Conservation (phyloP, 1,140 invertebrate species). For the Drosophila neocordata region DNA sequence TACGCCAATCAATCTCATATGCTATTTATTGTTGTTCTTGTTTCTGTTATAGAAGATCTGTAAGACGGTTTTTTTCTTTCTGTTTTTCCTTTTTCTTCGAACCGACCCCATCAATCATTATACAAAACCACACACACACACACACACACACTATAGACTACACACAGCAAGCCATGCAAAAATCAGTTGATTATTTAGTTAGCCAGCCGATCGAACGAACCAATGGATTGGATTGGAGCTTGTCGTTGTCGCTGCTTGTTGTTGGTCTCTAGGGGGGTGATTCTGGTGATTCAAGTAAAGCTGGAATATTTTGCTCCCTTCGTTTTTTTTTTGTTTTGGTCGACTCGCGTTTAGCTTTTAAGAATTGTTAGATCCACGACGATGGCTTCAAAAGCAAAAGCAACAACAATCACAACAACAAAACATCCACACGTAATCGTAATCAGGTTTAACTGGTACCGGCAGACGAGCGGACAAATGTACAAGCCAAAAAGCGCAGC, state of each 20-base stretch:
- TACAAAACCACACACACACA: conserved; percentile 15
- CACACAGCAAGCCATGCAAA: conserved; percentile 27
- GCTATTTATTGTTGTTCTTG: conserved; percentile 3
- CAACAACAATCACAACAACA: conserved; percentile 35
- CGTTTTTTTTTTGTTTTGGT: conserved; percentile 48
- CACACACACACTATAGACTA: background rate
- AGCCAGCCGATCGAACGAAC: conserved; percentile 3
- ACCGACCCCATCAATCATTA: conserved; percentile 51
- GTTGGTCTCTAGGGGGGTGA: conserved; percentile 21
- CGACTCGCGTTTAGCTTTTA: conserved; percentile 44
- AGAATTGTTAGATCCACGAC: conserved; percentile 66
- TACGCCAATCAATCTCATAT: background rate
- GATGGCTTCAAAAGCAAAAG: conserved; percentile 6
- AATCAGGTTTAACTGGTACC: conserved; percentile 77
- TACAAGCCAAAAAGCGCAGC: conserved; percentile 49
- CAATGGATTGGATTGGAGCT: conserved; percentile 2
- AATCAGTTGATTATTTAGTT: conserved; percentile 41
- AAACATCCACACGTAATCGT: conserved; percentile 57
- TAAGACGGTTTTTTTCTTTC: conserved; percentile 4
- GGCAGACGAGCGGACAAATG: conserved; percentile 25
- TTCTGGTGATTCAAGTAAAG: conserved; percentile 58
- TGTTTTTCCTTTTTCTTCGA: conserved; percentile 24
- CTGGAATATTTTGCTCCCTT: conserved; percentile 56
- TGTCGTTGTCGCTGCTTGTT: background rate
- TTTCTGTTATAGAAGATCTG: no score